These are phyloP conservation scores for Eueremaeus valkanovi DNA, from an alignment of 2,888 invertebrate species.

Conservation along the genomic window DNA sequence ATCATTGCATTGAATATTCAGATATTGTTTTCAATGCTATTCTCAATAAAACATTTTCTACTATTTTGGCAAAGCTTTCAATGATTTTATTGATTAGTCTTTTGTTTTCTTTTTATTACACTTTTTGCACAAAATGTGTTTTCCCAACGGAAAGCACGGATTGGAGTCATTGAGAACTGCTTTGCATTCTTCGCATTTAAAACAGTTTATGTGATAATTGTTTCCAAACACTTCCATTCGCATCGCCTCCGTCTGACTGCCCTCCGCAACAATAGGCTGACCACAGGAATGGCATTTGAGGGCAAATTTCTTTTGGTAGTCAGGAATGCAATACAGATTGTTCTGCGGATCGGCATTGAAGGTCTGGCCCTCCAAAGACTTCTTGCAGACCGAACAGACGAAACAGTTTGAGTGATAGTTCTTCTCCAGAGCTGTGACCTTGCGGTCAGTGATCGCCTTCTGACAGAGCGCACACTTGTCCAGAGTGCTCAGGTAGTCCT, in stretches of 20 bases:
- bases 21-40: no score
- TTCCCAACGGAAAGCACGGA: background rate
- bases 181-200: background rate
- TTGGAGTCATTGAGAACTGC: background rate
- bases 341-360: background rate
- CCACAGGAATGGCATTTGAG: background rate
- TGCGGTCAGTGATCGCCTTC: background rate
- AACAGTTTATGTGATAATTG: background rate
- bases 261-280: background rate
- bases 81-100: slow-evolving; percentile 5
- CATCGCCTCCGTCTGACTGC: background rate
- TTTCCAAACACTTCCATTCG: background rate
- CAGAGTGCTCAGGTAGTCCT: background rate
- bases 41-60: no score
- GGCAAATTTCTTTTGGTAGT: background rate
- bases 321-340: background rate
- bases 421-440: background rate
- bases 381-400: background rate
- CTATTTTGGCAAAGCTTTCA: no score
- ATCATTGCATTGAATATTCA: no score
- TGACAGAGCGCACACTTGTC: background rate
- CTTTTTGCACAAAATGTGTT: background rate
- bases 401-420: background rate
- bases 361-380: background rate
- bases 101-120: slow-evolving; percentile 7